Evolutionary conservation across 2,888 invertebrate genomes (phyloP), one percentile per base, ranked within the genome.

Genomic region (Nymphalis polychloros): DNA sequence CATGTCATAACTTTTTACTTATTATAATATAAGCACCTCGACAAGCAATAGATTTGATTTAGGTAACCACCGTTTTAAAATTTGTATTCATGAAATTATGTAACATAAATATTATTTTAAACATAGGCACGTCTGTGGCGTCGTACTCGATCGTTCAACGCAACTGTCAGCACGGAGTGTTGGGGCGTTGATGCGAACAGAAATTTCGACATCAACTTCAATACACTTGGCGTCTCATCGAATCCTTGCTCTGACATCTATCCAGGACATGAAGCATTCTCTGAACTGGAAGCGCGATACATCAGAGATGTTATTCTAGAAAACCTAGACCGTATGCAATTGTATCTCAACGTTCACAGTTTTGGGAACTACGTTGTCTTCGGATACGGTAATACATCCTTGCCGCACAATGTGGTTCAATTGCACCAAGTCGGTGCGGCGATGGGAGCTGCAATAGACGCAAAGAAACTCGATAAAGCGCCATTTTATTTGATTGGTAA

Each of bases 271-370:
- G 78, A 78, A 1, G 81, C 95, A 4, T 95, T 95, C 86, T 95
- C 95, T 0, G 95, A 96, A 79, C 87, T 90, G 0, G 96, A 96
- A 84, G 94, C 93, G 0, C 77, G 81, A 66, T 87, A 84, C 73
- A 77, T 96, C 2, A 86, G 94, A 19, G 93, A 94, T 72, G 89
- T 94, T 57, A 83, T 96, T 61, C 63, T 72, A 0, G 78, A 82
- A 47, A 63, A 85, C 60, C 8, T 76, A 0, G 76, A 76, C 41
- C 69, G 85, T 1, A 81, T 79, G 7, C 79, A 83, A 63, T 20
- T 85, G 5, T 84, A 79, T 69, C 78, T 96, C 70, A 94, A 95
- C 8, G 88, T 97, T 47, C 97, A 97, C 82, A 95, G 96, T 13
- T 95, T 94, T 75, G 96, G 96, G 31, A 93, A 93, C 76, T 94